Evolutionary conservation across 2,797 vertebrate species (phyloP).

Genomic region (Aldrovandia affinis): DNA sequence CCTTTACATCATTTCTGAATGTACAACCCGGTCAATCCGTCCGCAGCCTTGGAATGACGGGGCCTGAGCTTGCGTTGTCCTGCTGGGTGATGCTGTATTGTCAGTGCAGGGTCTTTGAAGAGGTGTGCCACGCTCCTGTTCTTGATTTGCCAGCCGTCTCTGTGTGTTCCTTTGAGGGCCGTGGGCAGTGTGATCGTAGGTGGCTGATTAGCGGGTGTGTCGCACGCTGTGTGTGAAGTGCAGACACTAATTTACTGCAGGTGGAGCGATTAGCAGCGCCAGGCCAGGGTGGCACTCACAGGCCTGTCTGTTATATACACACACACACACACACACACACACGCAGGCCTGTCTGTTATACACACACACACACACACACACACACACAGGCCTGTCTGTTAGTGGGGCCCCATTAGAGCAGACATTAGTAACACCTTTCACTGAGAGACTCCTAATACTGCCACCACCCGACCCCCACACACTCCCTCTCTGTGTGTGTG

Average conservation of each 20-base stretch:
- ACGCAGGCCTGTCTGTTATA: conserved; percentile 72
- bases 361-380: no score
- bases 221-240: conserved; percentile 69
- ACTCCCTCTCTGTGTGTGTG: no score
- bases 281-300: conserved; percentile 23
- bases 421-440: conserved; percentile 89
- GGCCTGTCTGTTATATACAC: background rate
- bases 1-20: background rate
- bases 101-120: background rate
- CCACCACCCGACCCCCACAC: no score
- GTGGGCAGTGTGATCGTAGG: background rate
- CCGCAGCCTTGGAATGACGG: no score
- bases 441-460: conserved; percentile 72
- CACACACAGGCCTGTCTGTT: no score
- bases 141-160: background rate
- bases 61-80: background rate
- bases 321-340: background rate
- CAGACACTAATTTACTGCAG: conserved; percentile 81
- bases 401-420: conserved; percentile 87
- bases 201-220: conserved; percentile 50
- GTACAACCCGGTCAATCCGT: no score
- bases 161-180: background rate
- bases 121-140: background rate
- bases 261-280: conserved; percentile 84
- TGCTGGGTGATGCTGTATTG: background rate